phyloP scores from a whole-genome alignment of 2,113 vertebrate genomes.

The Stictonetta naevosa region DNA sequence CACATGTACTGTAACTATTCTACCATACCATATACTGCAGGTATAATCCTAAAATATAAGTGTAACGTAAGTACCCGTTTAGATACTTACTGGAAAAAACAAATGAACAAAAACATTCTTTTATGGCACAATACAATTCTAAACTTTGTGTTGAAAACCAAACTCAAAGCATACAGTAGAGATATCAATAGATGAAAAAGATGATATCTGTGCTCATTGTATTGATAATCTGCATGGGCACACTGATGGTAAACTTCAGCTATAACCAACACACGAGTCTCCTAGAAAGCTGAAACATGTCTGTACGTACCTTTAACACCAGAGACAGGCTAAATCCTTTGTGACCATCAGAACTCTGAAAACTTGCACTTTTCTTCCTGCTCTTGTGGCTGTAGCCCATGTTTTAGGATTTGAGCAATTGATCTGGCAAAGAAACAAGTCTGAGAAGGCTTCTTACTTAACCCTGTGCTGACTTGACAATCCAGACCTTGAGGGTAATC shows the following conservation, averaged over 20 bases:
- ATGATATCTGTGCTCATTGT: neutral
- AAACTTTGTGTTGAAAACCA: neutral
- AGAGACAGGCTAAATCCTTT: neutral
- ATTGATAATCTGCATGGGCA: neutral
- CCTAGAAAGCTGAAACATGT: neutral
- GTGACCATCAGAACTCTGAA: neutral
- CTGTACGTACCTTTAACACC: neutral
- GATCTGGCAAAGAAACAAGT: neutral
- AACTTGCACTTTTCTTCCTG: neutral
- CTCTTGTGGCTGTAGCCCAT: neutral
- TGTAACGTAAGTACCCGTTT: neutral
- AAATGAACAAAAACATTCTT: rapidly evolving
- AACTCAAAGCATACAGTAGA: neutral
- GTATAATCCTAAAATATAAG: neutral
- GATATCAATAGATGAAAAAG: neutral
- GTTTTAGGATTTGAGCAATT: neutral
- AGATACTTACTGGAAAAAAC: neutral
- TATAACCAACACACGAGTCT: neutral
- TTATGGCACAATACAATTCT: neutral
- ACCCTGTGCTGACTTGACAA: neutral
- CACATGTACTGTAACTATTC: neutral
- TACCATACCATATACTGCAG: neutral
- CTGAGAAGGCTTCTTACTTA: neutral
- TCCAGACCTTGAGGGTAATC: neutral
- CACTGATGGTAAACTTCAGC: neutral